Evolutionary conservation across 2,113 vertebrate genomes (phyloP), one percentile per base, ranked within the genome.

Genomic region (Prunella fulvescens): DNA sequence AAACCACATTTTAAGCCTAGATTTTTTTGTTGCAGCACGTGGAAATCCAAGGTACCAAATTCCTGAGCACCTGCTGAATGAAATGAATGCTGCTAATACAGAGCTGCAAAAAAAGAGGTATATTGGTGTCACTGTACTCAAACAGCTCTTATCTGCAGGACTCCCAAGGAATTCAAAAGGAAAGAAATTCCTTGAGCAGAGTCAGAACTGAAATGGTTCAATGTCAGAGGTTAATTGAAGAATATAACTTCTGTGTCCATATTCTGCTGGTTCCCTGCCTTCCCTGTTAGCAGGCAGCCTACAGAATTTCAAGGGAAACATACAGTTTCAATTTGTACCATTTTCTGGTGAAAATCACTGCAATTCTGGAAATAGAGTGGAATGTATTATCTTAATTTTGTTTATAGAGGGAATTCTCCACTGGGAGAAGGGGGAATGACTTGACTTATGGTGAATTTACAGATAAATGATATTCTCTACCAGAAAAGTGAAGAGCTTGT

Each of bases 11-110:
- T 81, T 44, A 69, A 88, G 60, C 53, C 51, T 77, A 2, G 82
- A 8, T 50, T 45, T 39, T 96, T 37, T 92, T 96, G 54, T 97
- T 94, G 47, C 98, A 99, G 99, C 99, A 20, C 97, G 90, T 88
- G 98, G 98, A 87, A 99, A 99, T 91, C 98, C 98, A 33, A 96
- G 97, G 10, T 99, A 99, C 83, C 98, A 96, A 97, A 98, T 99
- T 90, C 99, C 99, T 10, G 87, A 92, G 67, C 98, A 98, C 37
- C 97, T 99, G 51, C 95, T 99, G 84, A 97, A 98, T 78, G 98
- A 99, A 97, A 98, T 99, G 93, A 97, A 98, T 72, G 98, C 98
- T 78, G 98, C 98, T 88, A 99, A 99, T 81, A 20, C 72, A 54
- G 98, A 97, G 80, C 97, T 99, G 50, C 98, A 98, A 54, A 97